Evolutionary conservation across 2,113 vertebrate species (phyloP).

Genomic region (Oryzias curvinotus): DNA sequence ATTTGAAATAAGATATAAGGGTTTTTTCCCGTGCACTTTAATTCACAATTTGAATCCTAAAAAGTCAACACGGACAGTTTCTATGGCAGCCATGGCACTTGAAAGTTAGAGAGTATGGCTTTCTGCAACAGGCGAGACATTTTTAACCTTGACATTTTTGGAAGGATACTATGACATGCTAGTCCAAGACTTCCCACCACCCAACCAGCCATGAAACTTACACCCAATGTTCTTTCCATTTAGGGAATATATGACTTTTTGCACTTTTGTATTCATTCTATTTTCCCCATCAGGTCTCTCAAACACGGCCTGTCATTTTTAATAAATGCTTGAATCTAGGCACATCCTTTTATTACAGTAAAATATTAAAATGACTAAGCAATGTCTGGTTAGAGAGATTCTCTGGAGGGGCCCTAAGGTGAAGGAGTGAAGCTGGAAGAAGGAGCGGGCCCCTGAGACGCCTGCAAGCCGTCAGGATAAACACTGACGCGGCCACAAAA

Average conservation of each 20-base stretch:
- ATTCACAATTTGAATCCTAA: constrained; percentile 23
- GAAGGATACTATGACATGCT: constrained; percentile 41
- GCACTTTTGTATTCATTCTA: not conserved
- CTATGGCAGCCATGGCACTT: constrained; percentile 47
- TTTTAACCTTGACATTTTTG: constrained; percentile 60
- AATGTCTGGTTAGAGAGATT: constrained; percentile 38
- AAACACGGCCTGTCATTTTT: constrained; percentile 64
- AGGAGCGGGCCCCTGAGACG: constrained; percentile 58
- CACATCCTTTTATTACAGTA: constrained; percentile 41
- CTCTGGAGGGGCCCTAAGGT: constrained; percentile 68
- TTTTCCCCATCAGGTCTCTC: constrained; percentile 42
- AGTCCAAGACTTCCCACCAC: constrained; percentile 55
- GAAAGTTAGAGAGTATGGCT: constrained; percentile 33
- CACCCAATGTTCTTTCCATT: constrained; percentile 52
- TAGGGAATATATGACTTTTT: constrained; percentile 35
- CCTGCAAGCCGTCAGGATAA: constrained; percentile 63
- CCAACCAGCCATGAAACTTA: constrained; percentile 44
- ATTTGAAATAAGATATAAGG: constrained; percentile 30
- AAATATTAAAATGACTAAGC: constrained; percentile 58
- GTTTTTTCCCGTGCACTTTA: constrained; percentile 27
- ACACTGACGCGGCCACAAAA: constrained; percentile 58
- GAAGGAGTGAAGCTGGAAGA: constrained; percentile 65
- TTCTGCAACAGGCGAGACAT: constrained; percentile 25
- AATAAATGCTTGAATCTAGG: constrained; percentile 60
- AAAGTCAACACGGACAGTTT: constrained; percentile 40